phyloP scores from a whole-genome alignment of 2,888 invertebrate genomes.

The Heliconius ethilla region DNA sequence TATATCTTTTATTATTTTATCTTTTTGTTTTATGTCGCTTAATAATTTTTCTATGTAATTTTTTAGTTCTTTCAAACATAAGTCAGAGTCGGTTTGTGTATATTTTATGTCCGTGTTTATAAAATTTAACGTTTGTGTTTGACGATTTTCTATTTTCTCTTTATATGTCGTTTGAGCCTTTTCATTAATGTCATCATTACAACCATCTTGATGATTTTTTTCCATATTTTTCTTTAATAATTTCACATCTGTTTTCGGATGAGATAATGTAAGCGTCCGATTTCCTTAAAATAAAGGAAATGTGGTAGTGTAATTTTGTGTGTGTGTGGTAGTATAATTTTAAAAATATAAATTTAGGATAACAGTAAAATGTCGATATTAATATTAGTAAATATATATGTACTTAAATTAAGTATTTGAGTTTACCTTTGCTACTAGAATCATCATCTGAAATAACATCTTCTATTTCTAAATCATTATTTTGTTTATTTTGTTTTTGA shows the following conservation, averaged over 20 bases:
- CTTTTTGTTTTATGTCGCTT: slow-evolving; percentile 55
- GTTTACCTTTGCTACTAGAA: slow-evolving; percentile 58
- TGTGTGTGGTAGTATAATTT: too few relatives aligned
- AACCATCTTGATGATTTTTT: slow-evolving; percentile 21
- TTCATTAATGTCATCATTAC: slow-evolving; percentile 41
- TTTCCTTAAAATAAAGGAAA: slow-evolving; percentile 61
- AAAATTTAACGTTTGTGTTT: slow-evolving; percentile 59
- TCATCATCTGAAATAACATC: slow-evolving; percentile 69
- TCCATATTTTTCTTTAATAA: slow-evolving; percentile 28
- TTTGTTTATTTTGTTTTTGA: slow-evolving; percentile 45
- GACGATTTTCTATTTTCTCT: slow-evolving; percentile 47
- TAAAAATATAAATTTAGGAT: too few relatives aligned
- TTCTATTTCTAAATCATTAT: slow-evolving; percentile 57
- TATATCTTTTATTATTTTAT: slow-evolving; percentile 65
- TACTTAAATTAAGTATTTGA: not conserved
- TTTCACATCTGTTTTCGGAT: slow-evolving; percentile 58
- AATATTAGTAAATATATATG: too few relatives aligned
- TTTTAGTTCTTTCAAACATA: slow-evolving; percentile 50
- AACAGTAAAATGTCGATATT: not conserved
- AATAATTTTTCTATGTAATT: slow-evolving; percentile 51
- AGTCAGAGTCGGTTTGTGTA: slow-evolving; percentile 63
- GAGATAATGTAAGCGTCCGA: slow-evolving; percentile 63
- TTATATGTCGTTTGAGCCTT: slow-evolving; percentile 26
- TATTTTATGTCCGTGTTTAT: slow-evolving; percentile 48
- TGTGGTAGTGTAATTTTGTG: too few relatives aligned